phyloP scores from a whole-genome alignment of 2,113 vertebrate genomes.

The Periophthalmus modestus region DNA sequence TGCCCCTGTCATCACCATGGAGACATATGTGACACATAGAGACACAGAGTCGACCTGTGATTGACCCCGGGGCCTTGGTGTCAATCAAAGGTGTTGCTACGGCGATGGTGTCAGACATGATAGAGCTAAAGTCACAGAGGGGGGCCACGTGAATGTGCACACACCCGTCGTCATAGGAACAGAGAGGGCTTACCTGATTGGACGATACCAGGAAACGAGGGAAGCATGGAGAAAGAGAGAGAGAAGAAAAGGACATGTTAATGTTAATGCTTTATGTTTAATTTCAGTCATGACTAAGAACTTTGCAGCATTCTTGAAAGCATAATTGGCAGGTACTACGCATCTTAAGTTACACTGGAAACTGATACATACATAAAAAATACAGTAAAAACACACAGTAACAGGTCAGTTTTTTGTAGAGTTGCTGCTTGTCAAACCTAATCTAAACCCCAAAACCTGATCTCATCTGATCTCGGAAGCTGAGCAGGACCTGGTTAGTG shows the following conservation, averaged over 20 bases:
- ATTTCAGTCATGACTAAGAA: background rate
- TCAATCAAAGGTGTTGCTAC: conserved; percentile 39
- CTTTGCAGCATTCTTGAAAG: background rate
- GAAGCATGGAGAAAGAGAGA: background rate
- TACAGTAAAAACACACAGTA: no score
- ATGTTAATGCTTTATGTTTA: background rate
- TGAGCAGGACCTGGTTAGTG: no score
- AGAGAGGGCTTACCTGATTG: conserved; percentile 55
- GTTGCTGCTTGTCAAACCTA: no score
- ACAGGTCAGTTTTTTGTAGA: no score
- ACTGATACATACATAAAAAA: background rate
- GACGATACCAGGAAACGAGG: background rate
- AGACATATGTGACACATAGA: conserved; percentile 31
- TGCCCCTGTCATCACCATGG: conserved; percentile 33
- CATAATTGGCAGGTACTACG: background rate
- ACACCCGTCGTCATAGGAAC: background rate
- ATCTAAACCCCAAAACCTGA: no score
- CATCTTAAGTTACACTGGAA: background rate
- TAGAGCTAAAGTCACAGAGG: conserved; percentile 20
- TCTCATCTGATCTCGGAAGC: no score
- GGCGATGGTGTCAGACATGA: conserved; percentile 12
- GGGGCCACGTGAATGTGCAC: background rate
- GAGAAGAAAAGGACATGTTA: background rate
- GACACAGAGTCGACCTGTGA: conserved; percentile 27
- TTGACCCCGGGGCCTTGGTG: conserved; percentile 24